Evolutionary conservation across 2,797 vertebrate genomes (phyloP), one percentile per base, ranked within the genome.

Genomic region (Callimico goeldii): DNA sequence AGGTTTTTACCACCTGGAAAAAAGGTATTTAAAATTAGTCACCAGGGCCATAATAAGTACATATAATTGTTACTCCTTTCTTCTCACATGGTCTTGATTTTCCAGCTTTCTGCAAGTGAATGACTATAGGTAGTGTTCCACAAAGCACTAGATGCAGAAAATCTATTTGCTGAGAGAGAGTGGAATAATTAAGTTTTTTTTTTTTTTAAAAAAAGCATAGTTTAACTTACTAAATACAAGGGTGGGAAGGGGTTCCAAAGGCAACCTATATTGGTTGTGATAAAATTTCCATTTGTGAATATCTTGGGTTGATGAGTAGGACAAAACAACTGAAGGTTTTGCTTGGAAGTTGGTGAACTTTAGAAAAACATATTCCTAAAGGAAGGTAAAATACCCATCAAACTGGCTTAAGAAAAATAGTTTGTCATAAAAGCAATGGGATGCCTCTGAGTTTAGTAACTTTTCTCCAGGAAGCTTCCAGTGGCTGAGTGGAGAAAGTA

Each of bases 271-370:
- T 73, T 82, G 46, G 30, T 24, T 57, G 12, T 83, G 64, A 90
- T 83, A 94, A 87, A 57, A 87, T 75, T 92, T 79, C 76, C 33
- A 85, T 91, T 70, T 75, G 28, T 67, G 87, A 93, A 15, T 79
- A 93, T 86, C 33, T 82, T 76, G 13, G 50, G 88, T 75, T 95
- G 28, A 46, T 81, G 30, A 88, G n/a, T 43, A 75, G 61, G 30
- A 64, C 39, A 58, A 94, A 79, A 79, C 39, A 85, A 61, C 28
- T 48, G 52, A 91, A 88, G 26, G 33, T 36, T 92, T 90, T 92
- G 17, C 15, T 57, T 83, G 61, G n/a, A 88, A 88, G 52, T 33
- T 85, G 52, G 52, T 22, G 20, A 55, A 55, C 52, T 55, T 55
- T 1, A 80, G 77, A 95, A 91, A 75, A 46, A 80, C 67, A 91